phyloP scores from a whole-genome alignment of 2,888 invertebrate genomes.

The Polietes domitor region DNA sequence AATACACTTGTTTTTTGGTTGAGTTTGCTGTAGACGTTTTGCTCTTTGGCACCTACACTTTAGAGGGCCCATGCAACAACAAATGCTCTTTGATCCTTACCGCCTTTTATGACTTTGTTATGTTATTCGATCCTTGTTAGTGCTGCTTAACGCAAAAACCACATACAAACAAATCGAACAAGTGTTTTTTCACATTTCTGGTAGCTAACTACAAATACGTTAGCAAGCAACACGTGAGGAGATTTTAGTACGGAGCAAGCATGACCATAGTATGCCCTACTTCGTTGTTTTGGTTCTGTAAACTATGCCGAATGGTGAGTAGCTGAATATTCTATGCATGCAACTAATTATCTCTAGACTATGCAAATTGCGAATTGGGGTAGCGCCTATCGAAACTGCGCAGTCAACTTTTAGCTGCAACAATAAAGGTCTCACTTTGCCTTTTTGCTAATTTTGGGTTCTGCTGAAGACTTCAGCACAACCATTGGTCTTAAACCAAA shows the following conservation, averaged over 20 bases:
- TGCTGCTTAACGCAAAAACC: slow-evolving; percentile 59
- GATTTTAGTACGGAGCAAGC: background rate
- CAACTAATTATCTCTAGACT: no score
- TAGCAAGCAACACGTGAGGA: background rate
- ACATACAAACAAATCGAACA: slow-evolving; percentile 59
- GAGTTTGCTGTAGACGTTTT: background rate
- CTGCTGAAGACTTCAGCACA: no score
- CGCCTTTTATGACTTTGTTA: slow-evolving; percentile 38
- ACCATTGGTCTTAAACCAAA: no score
- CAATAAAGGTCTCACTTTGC: no score
- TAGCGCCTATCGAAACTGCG: no score
- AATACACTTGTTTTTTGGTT: slow-evolving; percentile 54
- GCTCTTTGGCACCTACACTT: slow-evolving; percentile 58
- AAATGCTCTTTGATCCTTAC: slow-evolving; percentile 52
- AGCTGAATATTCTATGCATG: no score
- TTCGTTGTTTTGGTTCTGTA: no score
- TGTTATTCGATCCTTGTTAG: slow-evolving; percentile 55
- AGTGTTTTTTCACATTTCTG: slow-evolving; percentile 53
- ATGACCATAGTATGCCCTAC: background rate
- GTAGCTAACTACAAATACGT: slow-evolving; percentile 1
- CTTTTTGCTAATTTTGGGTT: no score
- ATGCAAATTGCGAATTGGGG: no score
- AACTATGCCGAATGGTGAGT: no score
- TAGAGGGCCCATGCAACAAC: background rate
- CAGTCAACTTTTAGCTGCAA: no score